Percentiles rank a stretch among this genome's conserved stretches.
Evolutionary conservation across 1,140 invertebrate genomes (phyloP).

Genomic region (Dolichoris vasculosae): DNA sequence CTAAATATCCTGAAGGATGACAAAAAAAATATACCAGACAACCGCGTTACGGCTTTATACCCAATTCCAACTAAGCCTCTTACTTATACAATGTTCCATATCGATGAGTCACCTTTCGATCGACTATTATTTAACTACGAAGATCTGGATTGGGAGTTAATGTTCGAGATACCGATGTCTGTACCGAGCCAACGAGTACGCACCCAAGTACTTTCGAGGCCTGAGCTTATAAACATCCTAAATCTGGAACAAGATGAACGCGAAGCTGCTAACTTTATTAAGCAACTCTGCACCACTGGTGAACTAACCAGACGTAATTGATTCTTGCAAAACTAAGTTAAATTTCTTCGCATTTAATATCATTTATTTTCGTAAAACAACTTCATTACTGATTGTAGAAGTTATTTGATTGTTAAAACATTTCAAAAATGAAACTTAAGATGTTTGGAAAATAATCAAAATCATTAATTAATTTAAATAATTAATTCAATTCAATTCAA

Average conservation of each 20-base stretch:
- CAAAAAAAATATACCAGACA: conserved; percentile 61
- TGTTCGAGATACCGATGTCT: conserved; percentile 57
- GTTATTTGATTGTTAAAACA: neutral
- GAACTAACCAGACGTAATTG: conserved; percentile 6
- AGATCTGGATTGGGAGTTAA: conserved; percentile 54
- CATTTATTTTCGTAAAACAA: neutral
- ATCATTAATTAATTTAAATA: too few species aligned
- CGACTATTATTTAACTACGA: conserved; percentile 74
- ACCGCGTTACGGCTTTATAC: conserved; percentile 69
- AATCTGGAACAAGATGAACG: conserved; percentile 55
- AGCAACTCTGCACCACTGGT: conserved; percentile 56
- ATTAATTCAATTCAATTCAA: too few species aligned
- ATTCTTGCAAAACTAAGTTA: neutral
- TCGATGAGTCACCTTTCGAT: conserved; percentile 82
- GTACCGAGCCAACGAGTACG: conserved; percentile 53
- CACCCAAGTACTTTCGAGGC: conserved; percentile 57
- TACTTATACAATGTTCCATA: conserved; percentile 85
- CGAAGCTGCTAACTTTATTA: conserved; percentile 58
- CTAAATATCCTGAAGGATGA: conserved; percentile 74
- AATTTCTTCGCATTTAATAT: neutral
- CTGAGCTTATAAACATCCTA: conserved; percentile 57
- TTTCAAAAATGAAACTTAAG: too few species aligned
- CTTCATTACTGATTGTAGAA: neutral
- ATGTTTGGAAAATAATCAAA: too few species aligned
- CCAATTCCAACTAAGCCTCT: conserved; percentile 76